Evolutionary conservation across 2,113 vertebrate species (phyloP), one percentile per base, ranked within the genome.

Genomic region (Neolamprologus ventralis): DNA sequence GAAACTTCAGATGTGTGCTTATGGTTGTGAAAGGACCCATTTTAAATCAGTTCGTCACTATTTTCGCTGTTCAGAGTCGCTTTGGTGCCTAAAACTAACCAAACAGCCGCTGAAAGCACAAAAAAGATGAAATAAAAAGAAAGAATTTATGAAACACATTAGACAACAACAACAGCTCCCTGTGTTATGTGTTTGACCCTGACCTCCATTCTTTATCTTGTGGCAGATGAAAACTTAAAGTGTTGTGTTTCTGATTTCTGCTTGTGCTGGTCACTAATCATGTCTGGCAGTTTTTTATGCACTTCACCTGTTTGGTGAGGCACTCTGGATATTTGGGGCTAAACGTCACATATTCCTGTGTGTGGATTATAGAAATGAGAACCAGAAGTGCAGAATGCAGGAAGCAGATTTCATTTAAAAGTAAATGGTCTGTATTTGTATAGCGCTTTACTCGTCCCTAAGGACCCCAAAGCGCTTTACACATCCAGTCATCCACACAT

Each of bases 371-470:
- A 14, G 19, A 40, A 37, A 68, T 68, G 1, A 65, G 19, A 37
- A 1, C 19, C 1, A 37, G 35, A 68, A 40, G 11, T 40, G 63
- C 63, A 68, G 63, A 40, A 68, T 2, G 11, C 63, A 68, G 63
- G 33, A 68, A 65, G 33, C 11, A 37, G 31, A 68, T 21, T 68
- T 68, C 19, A 68, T 68, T 37, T n/a, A 68, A 68, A 65, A 21
- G 31, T 31, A 60, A 31, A 60, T 0, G 1, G 14, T 0, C 57
- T 58, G 14, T 17, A 58, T 1, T 17, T 31, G 0, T 31, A 31
- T 0, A 2, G 26, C 2, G 26, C 57, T 31, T 58, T 58, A 58
- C 7, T 58, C 0, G 4, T 9, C 7, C 7, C 13, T 5, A 28
- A 58, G 26, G 26, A 58, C 23, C 3, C 12, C 7, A 57, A 26